Evolutionary conservation across 1,140 invertebrate species (phyloP), one percentile per base, ranked within the genome.

Genomic region (Neotoxoptera formosana): DNA sequence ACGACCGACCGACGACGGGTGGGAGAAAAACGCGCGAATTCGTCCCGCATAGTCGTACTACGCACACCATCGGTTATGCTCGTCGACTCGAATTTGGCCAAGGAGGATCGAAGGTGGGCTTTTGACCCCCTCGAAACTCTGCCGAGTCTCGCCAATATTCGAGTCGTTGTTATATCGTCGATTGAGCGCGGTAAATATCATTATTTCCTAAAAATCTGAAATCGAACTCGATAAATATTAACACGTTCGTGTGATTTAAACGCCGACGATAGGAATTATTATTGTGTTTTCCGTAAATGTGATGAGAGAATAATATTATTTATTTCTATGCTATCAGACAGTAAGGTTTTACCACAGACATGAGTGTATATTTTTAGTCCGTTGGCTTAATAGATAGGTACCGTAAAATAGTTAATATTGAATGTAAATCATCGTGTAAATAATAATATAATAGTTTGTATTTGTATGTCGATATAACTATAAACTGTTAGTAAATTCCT

Each of bases 81-180:
- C 14, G n/a, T 76, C 2, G 14, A 1, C 60, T 76, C 1, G 17
- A 14, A n/a, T 67, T 9, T 67, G 11, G 60, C n/a, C n/a, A 6
- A 17, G 4, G 7, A 0, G 4, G 6, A 9, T 6, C 14, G 11
- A n/a, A 60, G 11, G 0, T n/a, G n/a, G 4, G 11, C 11, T 6
- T 53, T 14, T 47, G 47, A 47, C 8, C 47, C 11, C 47, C 11
- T 9, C 47, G 0, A 47, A 47, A 47, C 47, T 47, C 47, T 9
- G 7, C 8, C 56, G 11, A 14, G n/a, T n/a, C n/a, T 4, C 4
- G n/a, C n/a, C n/a, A n/a, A n/a, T n/a, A n/a, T n/a, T n/a, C 47
- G 0, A 48, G 14, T 48, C 41, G 41, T 41, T 4, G 41, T 41
- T 41, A 41, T 41, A 41, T 41, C 41, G 41, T 41, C 41, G 41